These are phyloP conservation scores for Rhincodon typus DNA, from an alignment of 2,797 vertebrate species.

Conservation along the genomic window DNA sequence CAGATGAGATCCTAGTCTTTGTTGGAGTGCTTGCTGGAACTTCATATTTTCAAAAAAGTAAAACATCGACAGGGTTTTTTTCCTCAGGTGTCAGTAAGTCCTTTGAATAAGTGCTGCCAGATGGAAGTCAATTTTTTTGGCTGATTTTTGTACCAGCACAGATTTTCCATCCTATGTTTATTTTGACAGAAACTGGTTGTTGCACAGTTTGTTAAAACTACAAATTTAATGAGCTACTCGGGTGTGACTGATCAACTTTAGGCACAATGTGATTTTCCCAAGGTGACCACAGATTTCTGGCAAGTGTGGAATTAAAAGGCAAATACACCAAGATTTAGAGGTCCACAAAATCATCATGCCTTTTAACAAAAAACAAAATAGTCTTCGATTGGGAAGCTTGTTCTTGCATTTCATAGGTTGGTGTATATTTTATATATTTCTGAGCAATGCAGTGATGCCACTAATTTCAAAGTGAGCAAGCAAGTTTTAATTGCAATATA, in stretches of 20 bases:
- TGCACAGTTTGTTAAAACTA: background rate
- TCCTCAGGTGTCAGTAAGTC: background rate
- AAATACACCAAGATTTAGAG: background rate
- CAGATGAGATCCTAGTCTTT: background rate
- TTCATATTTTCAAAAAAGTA: background rate
- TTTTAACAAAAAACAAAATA: background rate
- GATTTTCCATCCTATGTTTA: slow-evolving; percentile 6
- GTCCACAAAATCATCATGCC: background rate
- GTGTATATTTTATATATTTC: too few relatives aligned
- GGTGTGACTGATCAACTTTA: background rate
- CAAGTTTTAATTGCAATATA: too few relatives aligned
- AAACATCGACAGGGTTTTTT: background rate
- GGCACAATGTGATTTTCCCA: background rate
- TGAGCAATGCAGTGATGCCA: too few relatives aligned
- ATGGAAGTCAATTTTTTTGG: background rate
- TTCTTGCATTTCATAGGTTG: too few relatives aligned
- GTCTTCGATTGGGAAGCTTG: background rate
- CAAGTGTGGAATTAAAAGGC: background rate
- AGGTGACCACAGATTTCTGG: background rate
- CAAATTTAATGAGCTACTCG: background rate
- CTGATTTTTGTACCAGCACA: background rate
- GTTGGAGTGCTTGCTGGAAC: background rate
- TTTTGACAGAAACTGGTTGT: background rate
- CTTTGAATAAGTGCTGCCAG: background rate
- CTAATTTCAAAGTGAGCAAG: too few relatives aligned